These are phyloP conservation scores for Omphaloscelis lunosa DNA, from an alignment of 2,888 invertebrate genomes.

Conservation along the genomic window DNA sequence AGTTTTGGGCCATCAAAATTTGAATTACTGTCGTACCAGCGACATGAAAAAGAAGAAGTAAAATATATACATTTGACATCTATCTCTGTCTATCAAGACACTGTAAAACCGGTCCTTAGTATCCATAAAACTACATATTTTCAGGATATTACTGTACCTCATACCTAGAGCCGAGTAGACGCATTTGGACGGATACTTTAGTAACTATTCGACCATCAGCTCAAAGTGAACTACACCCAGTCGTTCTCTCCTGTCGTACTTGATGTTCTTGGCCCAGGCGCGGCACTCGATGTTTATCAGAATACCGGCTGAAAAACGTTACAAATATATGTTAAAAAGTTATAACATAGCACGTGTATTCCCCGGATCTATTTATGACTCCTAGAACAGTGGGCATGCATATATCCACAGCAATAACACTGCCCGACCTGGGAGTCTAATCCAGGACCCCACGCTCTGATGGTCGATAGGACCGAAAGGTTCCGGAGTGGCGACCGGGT, in stretches of 20 bases:
- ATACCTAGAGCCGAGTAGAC: slow-evolving; percentile 35
- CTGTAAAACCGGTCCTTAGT: background rate
- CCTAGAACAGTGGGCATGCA: too few relatives aligned
- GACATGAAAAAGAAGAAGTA: too few relatives aligned
- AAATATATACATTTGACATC: too few relatives aligned
- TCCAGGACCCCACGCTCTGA: too few relatives aligned
- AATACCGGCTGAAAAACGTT: slow-evolving; percentile 88
- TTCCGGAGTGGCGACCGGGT: too few relatives aligned
- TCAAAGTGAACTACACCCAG: slow-evolving; percentile 92
- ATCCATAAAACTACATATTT: background rate
- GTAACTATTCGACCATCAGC: slow-evolving; percentile 88
- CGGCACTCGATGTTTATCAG: slow-evolving; percentile 95
- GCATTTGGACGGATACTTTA: slow-evolving; percentile 31
- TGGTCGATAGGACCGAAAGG: too few relatives aligned
- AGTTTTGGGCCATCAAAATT: too few relatives aligned
- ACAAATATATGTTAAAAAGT: background rate
- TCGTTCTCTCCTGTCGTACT: slow-evolving; percentile 92
- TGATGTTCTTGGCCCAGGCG: slow-evolving; percentile 96
- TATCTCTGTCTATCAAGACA: too few relatives aligned
- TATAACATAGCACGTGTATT: background rate
- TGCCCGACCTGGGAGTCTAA: too few relatives aligned
- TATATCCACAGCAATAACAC: too few relatives aligned
- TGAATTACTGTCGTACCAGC: too few relatives aligned
- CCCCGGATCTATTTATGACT: too few relatives aligned
- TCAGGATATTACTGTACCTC: slow-evolving; percentile 23